A percentile compares a stretch with the other conserved stretches of the same genome.
These are phyloP conservation scores for Drosophila carrolli DNA, from an alignment of 1,140 invertebrate genomes.

Conservation along the genomic window DNA sequence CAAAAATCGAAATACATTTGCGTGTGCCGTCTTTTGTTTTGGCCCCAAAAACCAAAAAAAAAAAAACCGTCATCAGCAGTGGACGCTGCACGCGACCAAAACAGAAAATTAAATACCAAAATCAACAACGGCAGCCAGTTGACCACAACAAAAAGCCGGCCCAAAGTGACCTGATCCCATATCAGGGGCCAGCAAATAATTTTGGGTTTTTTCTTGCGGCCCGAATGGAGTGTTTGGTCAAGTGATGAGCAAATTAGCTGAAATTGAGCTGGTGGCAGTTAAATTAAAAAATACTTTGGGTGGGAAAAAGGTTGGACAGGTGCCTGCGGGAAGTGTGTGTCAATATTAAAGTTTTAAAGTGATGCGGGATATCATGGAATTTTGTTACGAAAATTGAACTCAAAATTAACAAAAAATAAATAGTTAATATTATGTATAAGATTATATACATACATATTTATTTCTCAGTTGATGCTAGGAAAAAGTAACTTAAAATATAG, in stretches of 20 bases:
- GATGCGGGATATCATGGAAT: constrained; percentile 3
- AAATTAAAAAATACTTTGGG: constrained; percentile 56
- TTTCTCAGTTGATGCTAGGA: too few relatives aligned
- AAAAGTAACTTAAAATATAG: too few relatives aligned
- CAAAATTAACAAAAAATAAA: too few relatives aligned
- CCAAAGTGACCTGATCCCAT: constrained; percentile 35
- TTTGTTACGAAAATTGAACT: too few relatives aligned
- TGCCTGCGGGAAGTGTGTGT: constrained; percentile 9
- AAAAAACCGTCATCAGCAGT: constrained; percentile 26
- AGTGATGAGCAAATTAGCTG: constrained; percentile 79
- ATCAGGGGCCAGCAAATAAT: constrained; percentile 50
- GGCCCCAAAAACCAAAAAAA: neutral
- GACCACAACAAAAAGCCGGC: constrained; percentile 39
- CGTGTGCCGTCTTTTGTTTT: constrained; percentile 36
- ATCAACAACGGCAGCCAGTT: constrained; percentile 14
- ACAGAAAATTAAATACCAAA: constrained; percentile 30
- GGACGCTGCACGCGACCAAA: constrained; percentile 47
- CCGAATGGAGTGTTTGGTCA: constrained; percentile 62
- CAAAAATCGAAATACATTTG: constrained; percentile 41
- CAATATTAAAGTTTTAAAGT: constrained; percentile 19
- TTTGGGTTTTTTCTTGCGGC: constrained; percentile 18
- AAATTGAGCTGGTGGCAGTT: constrained; percentile 63
- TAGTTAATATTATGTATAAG: too few relatives aligned
- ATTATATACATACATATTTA: too few relatives aligned
- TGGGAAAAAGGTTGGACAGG: constrained; percentile 2